Evolutionary conservation across 2,888 invertebrate species (phyloP).

Genomic region (Hypercompe scribonia): DNA sequence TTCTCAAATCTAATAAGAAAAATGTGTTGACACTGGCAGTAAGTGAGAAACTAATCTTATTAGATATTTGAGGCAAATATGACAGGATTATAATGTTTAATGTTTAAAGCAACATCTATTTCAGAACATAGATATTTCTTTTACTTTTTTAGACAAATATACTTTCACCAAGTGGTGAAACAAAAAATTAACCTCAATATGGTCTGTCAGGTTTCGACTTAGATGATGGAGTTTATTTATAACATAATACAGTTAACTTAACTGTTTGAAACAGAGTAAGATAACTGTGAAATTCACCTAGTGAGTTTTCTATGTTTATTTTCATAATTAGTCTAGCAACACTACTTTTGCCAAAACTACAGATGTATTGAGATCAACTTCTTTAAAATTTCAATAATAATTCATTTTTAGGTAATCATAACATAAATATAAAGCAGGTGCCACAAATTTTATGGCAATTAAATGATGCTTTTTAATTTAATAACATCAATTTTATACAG

Average conservation of each 20-base stretch:
- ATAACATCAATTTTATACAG: background rate
- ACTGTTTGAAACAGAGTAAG: background rate
- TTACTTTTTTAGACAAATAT: background rate
- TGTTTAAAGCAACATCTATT: background rate
- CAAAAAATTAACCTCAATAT: conserved; percentile 2
- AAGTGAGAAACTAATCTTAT: too few species aligned
- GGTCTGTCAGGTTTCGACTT: background rate
- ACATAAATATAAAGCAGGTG: too few species aligned
- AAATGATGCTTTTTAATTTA: background rate
- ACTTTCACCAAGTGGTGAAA: background rate
- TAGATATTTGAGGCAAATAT: too few species aligned
- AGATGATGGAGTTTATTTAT: background rate
- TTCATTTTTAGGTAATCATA: background rate
- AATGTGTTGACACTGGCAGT: background rate
- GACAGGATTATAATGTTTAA: too few species aligned
- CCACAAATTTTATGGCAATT: background rate
- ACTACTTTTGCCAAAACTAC: background rate
- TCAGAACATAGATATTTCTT: background rate
- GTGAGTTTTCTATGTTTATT: background rate
- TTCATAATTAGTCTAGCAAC: background rate
- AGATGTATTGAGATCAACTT: background rate
- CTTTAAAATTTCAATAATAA: background rate
- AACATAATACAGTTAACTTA: background rate
- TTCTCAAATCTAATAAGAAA: background rate
- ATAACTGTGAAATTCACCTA: background rate